A percentile compares a stretch with the other conserved stretches of the same genome.
Evolutionary conservation across 2,888 invertebrate species (phyloP).

Genomic region (Oscheius sp.): DNA sequence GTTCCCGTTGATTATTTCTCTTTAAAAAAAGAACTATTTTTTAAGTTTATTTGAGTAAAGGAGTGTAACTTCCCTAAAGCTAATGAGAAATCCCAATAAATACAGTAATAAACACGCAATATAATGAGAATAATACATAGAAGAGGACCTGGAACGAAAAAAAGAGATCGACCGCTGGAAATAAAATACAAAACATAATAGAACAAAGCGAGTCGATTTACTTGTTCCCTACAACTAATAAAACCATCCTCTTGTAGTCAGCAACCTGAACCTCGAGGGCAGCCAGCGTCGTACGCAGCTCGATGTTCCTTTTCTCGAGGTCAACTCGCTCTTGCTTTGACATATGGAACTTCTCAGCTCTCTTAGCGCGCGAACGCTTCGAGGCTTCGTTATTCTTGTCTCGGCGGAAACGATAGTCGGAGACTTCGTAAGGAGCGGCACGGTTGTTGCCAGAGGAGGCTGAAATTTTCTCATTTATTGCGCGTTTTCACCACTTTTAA

Average conservation of each 20-base stretch:
- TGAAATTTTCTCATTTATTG: not conserved
- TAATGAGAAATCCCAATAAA: too few relatives aligned
- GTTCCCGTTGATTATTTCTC: too few relatives aligned
- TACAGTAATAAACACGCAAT: too few relatives aligned
- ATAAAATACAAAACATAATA: not conserved
- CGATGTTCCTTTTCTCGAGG: constrained; percentile 40
- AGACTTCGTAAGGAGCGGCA: constrained; percentile 15
- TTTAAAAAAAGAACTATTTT: too few relatives aligned
- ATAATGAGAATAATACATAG: too few relatives aligned
- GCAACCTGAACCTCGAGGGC: constrained; percentile 45
- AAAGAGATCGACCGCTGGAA: too few relatives aligned
- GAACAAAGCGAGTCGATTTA: constrained; percentile 17
- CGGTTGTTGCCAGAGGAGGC: constrained; percentile 1
- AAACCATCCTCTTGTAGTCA: constrained; percentile 50
- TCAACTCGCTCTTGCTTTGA: constrained; percentile 31
- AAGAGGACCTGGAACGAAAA: too few relatives aligned
- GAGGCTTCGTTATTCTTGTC: constrained; percentile 52
- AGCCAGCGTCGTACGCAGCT: constrained; percentile 39
- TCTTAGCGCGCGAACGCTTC: constrained; percentile 41
- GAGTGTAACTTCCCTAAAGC: too few relatives aligned
- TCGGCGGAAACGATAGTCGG: constrained; percentile 43
- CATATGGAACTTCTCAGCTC: constrained; percentile 42
- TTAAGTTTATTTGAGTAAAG: too few relatives aligned
- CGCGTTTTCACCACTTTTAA: too few relatives aligned
- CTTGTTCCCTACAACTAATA: constrained; percentile 34